These are phyloP conservation scores for Stenoptilia bipunctidactyla DNA, from an alignment of 2,888 invertebrate genomes.

Conservation along the genomic window DNA sequence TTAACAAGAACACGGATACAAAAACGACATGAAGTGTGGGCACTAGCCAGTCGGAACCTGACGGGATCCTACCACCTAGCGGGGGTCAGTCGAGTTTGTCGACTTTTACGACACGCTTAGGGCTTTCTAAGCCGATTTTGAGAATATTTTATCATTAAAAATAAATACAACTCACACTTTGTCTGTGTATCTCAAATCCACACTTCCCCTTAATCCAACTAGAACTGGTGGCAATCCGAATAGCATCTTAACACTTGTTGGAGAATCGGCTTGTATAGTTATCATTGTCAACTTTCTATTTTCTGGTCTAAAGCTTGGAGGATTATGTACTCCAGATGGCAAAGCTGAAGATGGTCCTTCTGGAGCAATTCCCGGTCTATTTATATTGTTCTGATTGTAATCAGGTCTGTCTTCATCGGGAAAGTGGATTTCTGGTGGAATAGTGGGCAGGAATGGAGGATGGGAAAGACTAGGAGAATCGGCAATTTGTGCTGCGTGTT, in stretches of 20 bases:
- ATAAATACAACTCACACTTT: slow-evolving; percentile 78
- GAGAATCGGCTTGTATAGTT: slow-evolving; percentile 81
- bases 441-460: slow-evolving; percentile 50
- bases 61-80: too few relatives aligned
- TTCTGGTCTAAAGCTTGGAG: slow-evolving; percentile 37
- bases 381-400: slow-evolving; percentile 45
- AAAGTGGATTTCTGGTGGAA: slow-evolving; percentile 49
- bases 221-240: slow-evolving; percentile 86
- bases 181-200: slow-evolving; percentile 88
- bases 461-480: too few relatives aligned
- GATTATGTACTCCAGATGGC: slow-evolving; percentile 34
- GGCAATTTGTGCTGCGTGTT: too few relatives aligned
- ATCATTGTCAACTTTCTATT: slow-evolving; percentile 66
- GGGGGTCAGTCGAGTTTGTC: too few relatives aligned
- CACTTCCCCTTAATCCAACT: slow-evolving; percentile 88
- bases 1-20: too few relatives aligned
- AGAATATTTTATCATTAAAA: too few relatives aligned
- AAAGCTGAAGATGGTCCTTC: slow-evolving; percentile 21
- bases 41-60: too few relatives aligned
- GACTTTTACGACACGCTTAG: too few relatives aligned
- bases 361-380: slow-evolving; percentile 33
- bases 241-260: slow-evolving; percentile 83
- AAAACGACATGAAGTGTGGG: too few relatives aligned
- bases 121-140: too few relatives aligned
- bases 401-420: slow-evolving; percentile 44